Percentiles rank a stretch among this genome's conserved stretches.
These are phyloP conservation scores for Champsocephalus gunnari DNA, from an alignment of 2,797 vertebrate genomes.

Conservation along the genomic window DNA sequence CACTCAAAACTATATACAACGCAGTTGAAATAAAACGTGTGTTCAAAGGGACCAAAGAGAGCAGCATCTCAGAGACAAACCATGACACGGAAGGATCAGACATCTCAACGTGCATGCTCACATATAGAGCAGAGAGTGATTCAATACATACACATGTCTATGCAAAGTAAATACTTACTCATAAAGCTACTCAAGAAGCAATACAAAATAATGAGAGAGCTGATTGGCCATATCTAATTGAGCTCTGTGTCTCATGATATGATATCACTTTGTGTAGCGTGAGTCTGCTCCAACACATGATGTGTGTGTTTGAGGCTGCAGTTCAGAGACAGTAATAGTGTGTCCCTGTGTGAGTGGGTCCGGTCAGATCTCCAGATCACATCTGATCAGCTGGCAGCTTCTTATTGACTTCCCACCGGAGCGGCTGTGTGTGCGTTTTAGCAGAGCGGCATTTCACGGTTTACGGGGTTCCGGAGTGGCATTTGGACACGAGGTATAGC, in stretches of 20 bases:
- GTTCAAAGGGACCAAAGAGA: background rate
- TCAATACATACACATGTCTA: background rate
- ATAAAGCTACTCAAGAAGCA: no score
- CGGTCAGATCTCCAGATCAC: slow-evolving; percentile 13
- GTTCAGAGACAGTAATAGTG: background rate
- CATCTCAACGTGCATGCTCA: background rate
- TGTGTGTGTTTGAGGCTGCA: background rate
- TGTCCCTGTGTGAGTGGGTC: slow-evolving; percentile 10
- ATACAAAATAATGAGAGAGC: background rate
- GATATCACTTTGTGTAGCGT: slow-evolving; percentile 22
- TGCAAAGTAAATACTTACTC: background rate
- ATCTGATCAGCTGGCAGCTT: slow-evolving; percentile 24
- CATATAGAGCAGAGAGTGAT: background rate
- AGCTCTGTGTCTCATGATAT: slow-evolving; percentile 16
- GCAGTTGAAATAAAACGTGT: background rate
- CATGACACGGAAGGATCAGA: no score
- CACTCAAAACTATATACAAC: background rate
- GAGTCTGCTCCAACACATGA: slow-evolving; percentile 11
- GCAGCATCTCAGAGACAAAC: background rate
- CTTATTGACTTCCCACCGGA: slow-evolving; percentile 10
- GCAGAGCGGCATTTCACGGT: background rate
- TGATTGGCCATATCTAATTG: slow-evolving; percentile 9
- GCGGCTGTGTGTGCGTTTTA: background rate
- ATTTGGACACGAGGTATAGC: background rate
- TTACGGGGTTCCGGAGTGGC: background rate